phyloP scores from a whole-genome alignment of 2,113 vertebrate genomes.

The Chaetops frenatus region DNA sequence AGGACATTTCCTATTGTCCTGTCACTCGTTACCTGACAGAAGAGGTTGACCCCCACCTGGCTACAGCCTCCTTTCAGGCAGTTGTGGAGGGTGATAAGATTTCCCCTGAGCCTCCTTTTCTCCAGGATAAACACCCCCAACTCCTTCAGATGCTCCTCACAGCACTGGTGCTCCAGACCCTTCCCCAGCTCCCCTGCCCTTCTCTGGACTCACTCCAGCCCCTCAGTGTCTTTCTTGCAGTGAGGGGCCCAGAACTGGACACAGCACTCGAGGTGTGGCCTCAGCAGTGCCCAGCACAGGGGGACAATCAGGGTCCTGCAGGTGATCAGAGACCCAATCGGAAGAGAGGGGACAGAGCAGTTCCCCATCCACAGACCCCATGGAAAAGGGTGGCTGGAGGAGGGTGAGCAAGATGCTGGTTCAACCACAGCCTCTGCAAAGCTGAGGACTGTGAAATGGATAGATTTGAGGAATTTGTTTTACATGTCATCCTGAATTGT shows the following conservation, averaged over 20 bases:
- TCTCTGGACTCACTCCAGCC: background rate
- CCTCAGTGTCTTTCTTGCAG: background rate
- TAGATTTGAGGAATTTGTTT: background rate
- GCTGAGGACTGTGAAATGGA: background rate
- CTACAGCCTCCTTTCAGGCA: accelerated
- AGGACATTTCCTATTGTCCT: background rate
- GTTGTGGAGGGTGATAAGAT: accelerated
- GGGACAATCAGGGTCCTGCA: background rate
- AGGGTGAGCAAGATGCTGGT: accelerated
- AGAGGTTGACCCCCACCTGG: accelerated
- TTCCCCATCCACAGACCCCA: accelerated
- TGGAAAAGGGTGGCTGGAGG: accelerated
- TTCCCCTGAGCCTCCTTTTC: background rate
- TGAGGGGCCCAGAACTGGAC: background rate
- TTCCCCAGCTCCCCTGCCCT: background rate
- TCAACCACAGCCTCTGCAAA: background rate
- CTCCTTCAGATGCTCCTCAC: background rate
- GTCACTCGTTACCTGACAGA: no score
- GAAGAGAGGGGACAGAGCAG: background rate
- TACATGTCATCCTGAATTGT: background rate
- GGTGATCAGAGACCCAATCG: background rate
- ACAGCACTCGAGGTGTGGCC: background rate
- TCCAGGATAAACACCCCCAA: background rate
- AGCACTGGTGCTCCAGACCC: background rate
- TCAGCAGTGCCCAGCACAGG: background rate